Conservation (phyloP, 2,797 vertebrate species). For the Esox lucius region DNA sequence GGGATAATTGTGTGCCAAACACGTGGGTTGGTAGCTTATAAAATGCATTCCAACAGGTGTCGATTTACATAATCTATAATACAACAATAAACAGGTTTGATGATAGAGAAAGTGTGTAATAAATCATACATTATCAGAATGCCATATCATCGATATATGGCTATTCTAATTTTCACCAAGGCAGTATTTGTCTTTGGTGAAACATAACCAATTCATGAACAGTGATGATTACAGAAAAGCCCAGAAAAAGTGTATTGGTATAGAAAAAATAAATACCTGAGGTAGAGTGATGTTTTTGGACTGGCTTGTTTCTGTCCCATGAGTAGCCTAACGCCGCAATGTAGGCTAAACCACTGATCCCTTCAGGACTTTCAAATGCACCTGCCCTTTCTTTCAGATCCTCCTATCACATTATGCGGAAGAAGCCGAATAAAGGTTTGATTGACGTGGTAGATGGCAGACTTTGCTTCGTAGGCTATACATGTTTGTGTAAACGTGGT, state of each 20-base stretch:
- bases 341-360: conserved; percentile 40
- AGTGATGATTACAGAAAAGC: no score
- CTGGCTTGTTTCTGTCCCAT: conserved; percentile 49
- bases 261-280: conserved; percentile 47
- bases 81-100: no score
- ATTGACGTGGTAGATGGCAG: conserved; percentile 50
- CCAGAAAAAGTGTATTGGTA: background rate
- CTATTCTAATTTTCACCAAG: background rate
- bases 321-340: conserved; percentile 36
- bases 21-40: no score
- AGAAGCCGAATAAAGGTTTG: conserved; percentile 50
- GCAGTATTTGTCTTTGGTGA: background rate
- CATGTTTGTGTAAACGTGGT: no score
- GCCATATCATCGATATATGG: background rate
- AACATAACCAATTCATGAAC: no score
- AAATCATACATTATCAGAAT: background rate
- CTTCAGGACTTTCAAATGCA: conserved; percentile 19
- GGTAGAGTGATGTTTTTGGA: conserved; percentile 36
- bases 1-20: no score
- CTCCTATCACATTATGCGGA: conserved; percentile 68
- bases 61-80: no score
- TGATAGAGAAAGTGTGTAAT: no score
- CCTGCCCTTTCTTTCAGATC: conserved; percentile 44
- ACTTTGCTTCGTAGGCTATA: background rate
- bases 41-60: no score